Evolutionary conservation across 1,140 invertebrate species (phyloP), one percentile per base, ranked within the genome.

Genomic region (Reticulitermes speratus): DNA sequence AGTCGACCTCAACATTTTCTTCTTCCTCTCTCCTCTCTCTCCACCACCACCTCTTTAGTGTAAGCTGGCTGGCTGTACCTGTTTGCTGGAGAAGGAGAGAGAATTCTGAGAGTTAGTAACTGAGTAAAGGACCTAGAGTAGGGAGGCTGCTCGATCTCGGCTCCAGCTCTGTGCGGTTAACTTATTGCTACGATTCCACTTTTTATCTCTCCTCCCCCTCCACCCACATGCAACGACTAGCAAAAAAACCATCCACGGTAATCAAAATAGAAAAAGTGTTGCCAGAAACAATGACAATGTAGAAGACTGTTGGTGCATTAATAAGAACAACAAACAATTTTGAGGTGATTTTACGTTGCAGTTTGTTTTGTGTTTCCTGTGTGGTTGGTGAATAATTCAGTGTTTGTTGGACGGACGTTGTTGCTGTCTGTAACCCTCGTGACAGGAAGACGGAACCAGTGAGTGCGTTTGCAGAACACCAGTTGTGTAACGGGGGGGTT

Each of bases 1-100:
- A 75, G 65, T 75, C 65, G 65, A 75, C 65, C 65, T 75, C 65
- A 75, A 75, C 65, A 75, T 30, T 14, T 75, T 75, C 65, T n/a
- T 30, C 16, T 16, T 75, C n/a, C 14, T 14, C 25, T 30, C 65
- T 75, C 65, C 16, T 30, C 5, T 25, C n/a, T 25, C 65, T 75
- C 65, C 65, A 2, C n/a, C 52, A 5, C 52, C 52, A 1, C 14
- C 52, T 55, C 65, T 75, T 30, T 75, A 25, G 0, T 75, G n/a
- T 75, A 75, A 55, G 65, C 25, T 75, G 65, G 65, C 65, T 30
- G 65, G 65, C 65, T 75, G 65, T 75, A 75, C 65, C 65, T 75
- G 65, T 75, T 75, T 75, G 65, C 65, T 75, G 25, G 65, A n/a
- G 65, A 30, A 75, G 65, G 65, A 75, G 65, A 30, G 65, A 75